These are phyloP conservation scores for Parasteatoda lunata DNA, from an alignment of 2,888 invertebrate species.

Conservation along the genomic window DNA sequence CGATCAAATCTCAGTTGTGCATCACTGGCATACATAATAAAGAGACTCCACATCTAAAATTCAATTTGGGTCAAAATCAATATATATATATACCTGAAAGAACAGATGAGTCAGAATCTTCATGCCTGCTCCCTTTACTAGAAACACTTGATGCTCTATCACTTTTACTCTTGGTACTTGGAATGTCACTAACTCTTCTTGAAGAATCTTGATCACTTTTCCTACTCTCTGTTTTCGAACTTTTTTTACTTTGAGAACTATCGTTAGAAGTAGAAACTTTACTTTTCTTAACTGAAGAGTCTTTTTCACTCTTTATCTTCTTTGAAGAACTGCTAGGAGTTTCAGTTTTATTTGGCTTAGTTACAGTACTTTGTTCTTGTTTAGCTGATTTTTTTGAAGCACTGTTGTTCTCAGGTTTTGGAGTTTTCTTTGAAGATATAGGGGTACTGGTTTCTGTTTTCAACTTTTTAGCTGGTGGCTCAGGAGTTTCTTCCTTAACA, in stretches of 20 bases:
- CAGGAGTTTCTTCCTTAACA: slow-evolving; percentile 24
- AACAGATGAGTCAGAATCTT: slow-evolving; percentile 24
- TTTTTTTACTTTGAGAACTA: slow-evolving; percentile 24
- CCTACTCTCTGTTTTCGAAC: slow-evolving; percentile 19
- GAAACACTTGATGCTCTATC: slow-evolving; percentile 35
- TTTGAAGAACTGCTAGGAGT: slow-evolving; percentile 23
- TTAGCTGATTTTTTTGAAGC: slow-evolving; percentile 36
- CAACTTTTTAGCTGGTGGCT: slow-evolving; percentile 15
- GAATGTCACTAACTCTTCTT: slow-evolving; percentile 20
- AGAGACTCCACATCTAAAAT: too few species aligned
- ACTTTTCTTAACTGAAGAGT: slow-evolving; percentile 34
- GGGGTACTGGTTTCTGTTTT: slow-evolving; percentile 32
- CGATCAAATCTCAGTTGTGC: too few species aligned
- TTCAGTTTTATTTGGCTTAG: slow-evolving; percentile 24
- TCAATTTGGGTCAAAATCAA: not conserved
- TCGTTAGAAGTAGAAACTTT: slow-evolving; percentile 16
- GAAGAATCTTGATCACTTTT: slow-evolving; percentile 21
- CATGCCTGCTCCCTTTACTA: slow-evolving; percentile 25
- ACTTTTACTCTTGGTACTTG: slow-evolving; percentile 21
- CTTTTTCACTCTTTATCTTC: slow-evolving; percentile 50
- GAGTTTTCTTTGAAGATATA: slow-evolving; percentile 26
- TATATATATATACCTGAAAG: slow-evolving; percentile 33
- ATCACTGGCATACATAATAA: too few species aligned
- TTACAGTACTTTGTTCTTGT: slow-evolving; percentile 12
- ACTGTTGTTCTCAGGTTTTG: slow-evolving; percentile 25